phyloP scores from a whole-genome alignment of 2,797 vertebrate genomes.

The Enteromius afrohamiltoni region DNA sequence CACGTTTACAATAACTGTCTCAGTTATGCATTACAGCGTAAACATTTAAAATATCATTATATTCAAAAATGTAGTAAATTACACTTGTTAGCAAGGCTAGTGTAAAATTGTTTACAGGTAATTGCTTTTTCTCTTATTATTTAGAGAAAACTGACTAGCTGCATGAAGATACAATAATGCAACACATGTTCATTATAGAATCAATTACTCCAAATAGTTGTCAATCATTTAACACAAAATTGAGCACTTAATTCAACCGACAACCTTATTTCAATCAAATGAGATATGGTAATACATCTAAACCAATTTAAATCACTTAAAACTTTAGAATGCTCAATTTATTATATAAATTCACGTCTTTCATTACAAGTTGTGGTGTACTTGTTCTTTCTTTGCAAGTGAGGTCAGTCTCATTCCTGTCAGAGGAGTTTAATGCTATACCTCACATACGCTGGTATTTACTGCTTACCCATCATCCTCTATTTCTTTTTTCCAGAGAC shows the following conservation, averaged over 20 bases:
- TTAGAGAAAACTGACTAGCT: not conserved
- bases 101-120: constrained; percentile 9
- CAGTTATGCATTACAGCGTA: not conserved
- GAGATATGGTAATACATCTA: not conserved
- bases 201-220: constrained; percentile 12
- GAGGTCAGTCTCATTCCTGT: constrained; percentile 12
- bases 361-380: constrained; percentile 1
- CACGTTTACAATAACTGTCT: not conserved
- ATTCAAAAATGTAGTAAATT: not conserved
- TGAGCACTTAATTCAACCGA: not conserved
- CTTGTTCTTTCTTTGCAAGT: not conserved
- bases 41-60: not conserved
- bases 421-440: not conserved
- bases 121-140: constrained; percentile 2
- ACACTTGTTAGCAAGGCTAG: not conserved
- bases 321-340: not conserved
- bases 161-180: not conserved
- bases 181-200: not conserved
- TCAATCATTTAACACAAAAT: not conserved
- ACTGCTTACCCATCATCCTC: constrained; percentile 28
- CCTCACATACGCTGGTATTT: constrained; percentile 3
- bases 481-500: constrained; percentile 1
- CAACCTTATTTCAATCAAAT: not conserved
- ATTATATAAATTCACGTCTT: not conserved
- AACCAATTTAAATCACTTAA: not conserved